phyloP scores from a whole-genome alignment of 1,140 invertebrate genomes.

The Hypothenemus hampei region DNA sequence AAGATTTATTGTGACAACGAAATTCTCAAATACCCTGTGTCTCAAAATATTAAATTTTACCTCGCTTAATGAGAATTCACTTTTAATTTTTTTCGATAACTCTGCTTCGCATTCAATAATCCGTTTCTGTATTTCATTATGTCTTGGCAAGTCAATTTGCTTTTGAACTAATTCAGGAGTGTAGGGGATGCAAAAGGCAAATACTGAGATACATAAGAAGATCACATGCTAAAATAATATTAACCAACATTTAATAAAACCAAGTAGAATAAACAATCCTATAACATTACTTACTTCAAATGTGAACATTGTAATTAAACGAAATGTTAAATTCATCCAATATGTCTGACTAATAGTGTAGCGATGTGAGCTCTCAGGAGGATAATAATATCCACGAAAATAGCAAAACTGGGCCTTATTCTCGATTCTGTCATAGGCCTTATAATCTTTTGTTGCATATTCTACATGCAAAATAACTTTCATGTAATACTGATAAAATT shows the following conservation, averaged over 20 bases:
- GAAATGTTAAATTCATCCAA: constrained; percentile 19
- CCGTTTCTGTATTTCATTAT: constrained; percentile 12
- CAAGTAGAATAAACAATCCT: not conserved
- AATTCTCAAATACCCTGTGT: too few species aligned
- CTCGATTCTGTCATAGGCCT: not conserved
- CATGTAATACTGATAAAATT: not conserved
- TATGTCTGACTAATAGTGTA: constrained; percentile 14
- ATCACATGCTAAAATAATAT: constrained; percentile 26
- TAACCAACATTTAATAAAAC: not conserved
- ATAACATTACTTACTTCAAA: constrained; percentile 22
- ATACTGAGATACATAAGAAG: constrained; percentile 17
- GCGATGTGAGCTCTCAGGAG: constrained; percentile 10
- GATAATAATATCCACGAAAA: constrained; percentile 21
- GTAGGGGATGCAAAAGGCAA: constrained; percentile 27
- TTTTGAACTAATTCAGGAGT: constrained; percentile 19
- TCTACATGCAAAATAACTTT: constrained; percentile 7
- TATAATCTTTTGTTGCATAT: constrained; percentile 7
- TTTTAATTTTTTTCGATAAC: not conserved
- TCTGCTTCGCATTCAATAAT: constrained; percentile 7
- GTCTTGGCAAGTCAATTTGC: constrained; percentile 16
- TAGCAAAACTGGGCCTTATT: constrained; percentile 15
- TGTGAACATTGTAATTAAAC: constrained; percentile 16
- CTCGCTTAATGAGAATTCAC: not conserved
- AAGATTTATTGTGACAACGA: too few species aligned
- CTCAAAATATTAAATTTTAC: too few species aligned